phyloP scores from a whole-genome alignment of 2,888 invertebrate genomes.

The Aporophyla lueneburgensis region DNA sequence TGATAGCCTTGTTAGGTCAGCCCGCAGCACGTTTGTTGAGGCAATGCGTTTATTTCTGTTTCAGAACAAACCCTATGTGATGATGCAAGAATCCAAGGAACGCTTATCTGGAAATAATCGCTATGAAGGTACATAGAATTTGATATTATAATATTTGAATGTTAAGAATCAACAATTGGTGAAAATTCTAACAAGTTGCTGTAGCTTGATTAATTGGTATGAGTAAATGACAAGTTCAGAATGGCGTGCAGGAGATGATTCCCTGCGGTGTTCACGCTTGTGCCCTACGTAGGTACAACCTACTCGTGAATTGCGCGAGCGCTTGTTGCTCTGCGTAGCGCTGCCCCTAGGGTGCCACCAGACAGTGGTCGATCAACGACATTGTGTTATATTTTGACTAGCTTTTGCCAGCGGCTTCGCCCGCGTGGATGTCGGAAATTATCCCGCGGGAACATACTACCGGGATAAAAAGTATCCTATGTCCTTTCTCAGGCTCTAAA shows the following conservation, averaged over 20 bases:
- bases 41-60: conserved; percentile 50
- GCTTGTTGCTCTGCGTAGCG: background rate
- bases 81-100: conserved; percentile 93
- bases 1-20: background rate
- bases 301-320: background rate
- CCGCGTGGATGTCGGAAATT: no score
- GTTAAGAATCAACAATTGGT: background rate
- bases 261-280: background rate
- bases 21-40: background rate
- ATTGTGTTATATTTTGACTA: background rate
- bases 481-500: no score
- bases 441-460: no score
- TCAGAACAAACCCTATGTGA: conserved; percentile 97
- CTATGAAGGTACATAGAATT: conserved; percentile 92
- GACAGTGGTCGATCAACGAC: background rate
- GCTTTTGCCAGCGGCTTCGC: no score
- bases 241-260: background rate
- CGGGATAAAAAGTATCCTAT: no score
- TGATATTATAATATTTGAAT: background rate
- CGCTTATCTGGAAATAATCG: conserved; percentile 94
- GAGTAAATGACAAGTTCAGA: background rate
- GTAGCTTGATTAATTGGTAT: background rate
- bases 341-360: background rate
- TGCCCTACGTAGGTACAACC: no score
- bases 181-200: background rate